phyloP scores from a whole-genome alignment of 35 echinoderm and acorn worm genomes.

The Lytechinus pictus region DNA sequence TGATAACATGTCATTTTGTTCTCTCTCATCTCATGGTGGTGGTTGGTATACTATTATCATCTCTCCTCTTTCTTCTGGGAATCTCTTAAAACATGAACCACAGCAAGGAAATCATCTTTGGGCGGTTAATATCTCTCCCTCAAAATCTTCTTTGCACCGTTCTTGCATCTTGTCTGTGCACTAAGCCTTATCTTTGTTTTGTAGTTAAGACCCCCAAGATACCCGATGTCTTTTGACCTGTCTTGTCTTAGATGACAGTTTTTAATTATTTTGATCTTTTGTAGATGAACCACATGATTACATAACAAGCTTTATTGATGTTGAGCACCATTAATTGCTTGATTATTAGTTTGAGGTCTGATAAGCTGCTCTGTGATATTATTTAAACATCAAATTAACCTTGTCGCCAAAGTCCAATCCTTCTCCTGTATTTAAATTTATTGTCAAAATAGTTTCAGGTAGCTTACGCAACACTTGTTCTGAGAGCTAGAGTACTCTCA shows the following conservation, averaged over 20 bases:
- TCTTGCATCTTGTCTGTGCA: constrained; percentile 48
- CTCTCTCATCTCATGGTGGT: constrained; percentile 26
- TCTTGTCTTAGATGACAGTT: not conserved
- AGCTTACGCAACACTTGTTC: no score
- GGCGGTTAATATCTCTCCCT: constrained; percentile 45
- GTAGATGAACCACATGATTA: not conserved
- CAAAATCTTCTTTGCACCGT: constrained; percentile 22
- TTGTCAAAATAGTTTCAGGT: no score
- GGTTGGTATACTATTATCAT: not conserved
- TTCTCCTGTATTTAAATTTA: no score
- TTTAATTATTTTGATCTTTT: not conserved
- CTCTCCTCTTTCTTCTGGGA: constrained; percentile 28
- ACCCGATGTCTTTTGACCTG: not conserved
- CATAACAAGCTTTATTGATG: not conserved
- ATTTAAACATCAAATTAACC: no score
- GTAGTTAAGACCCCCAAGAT: not conserved
- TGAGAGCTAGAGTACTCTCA: no score
- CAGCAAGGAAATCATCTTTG: constrained; percentile 56
- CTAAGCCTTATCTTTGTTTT: not conserved
- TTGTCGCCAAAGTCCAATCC: no score
- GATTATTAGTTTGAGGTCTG: not conserved
- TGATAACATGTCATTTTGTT: constrained; percentile 25
- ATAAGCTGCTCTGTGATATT: not conserved
- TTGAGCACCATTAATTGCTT: not conserved
- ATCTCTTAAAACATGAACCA: not conserved